A percentile compares a stretch with the other conserved stretches of the same genome.
Evolutionary conservation across 1,140 invertebrate genomes (phyloP).

Genomic region (Psix sp.): DNA sequence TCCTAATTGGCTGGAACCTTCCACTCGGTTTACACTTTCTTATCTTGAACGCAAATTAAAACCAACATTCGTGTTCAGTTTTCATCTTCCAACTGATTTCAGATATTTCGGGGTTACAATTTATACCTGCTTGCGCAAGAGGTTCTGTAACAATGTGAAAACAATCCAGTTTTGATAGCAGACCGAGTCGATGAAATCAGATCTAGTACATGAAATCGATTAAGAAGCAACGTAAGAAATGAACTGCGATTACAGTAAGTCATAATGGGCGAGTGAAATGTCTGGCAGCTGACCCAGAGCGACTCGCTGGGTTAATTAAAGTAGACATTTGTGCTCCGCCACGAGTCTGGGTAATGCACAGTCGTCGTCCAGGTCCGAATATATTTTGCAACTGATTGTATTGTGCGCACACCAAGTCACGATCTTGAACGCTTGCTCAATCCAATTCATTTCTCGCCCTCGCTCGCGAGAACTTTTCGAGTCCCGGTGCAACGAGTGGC

Average conservation of each 20-base stretch:
- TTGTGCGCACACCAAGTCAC: constrained; percentile 25
- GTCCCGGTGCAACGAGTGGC: constrained; percentile 24
- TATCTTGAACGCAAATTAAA: no score
- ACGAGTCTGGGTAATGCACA: neutral
- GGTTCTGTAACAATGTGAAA: no score
- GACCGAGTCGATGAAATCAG: no score
- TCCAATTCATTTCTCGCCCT: constrained; percentile 28
- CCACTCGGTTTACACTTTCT: no score
- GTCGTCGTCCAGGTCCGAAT: constrained; percentile 25
- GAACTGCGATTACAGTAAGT: no score
- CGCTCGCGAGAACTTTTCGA: constrained; percentile 25
- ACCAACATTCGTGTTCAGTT: no score
- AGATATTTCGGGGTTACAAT: no score
- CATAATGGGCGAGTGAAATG: no score
- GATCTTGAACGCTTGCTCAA: constrained; percentile 30
- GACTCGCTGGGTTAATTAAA: constrained; percentile 14
- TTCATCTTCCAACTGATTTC: no score
- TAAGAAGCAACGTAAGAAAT: neutral
- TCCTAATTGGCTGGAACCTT: no score
- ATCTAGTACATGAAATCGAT: neutral
- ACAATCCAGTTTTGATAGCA: no score
- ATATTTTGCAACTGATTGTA: constrained; percentile 44
- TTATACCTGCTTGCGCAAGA: no score
- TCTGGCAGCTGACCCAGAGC: neutral
- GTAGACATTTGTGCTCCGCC: neutral